phyloP scores from a whole-genome alignment of 2,888 invertebrate species.

The Tanypteryx hageni region DNA sequence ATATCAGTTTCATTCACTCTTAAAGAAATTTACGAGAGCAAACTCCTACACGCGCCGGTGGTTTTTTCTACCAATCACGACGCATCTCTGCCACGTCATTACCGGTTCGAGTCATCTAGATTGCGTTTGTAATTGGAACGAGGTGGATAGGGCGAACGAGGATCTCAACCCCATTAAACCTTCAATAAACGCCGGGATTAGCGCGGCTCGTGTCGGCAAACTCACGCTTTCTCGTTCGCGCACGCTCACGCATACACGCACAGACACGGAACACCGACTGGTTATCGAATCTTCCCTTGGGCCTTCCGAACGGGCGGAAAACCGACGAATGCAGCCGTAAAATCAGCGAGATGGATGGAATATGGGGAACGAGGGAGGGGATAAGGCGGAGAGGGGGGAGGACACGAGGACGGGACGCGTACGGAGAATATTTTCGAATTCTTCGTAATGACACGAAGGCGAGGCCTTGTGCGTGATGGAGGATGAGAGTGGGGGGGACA shows the following conservation, averaged over 20 bases:
- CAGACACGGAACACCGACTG: constrained; percentile 3
- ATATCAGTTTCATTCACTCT: no score
- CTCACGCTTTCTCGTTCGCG: background rate
- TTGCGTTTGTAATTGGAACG: constrained; percentile 32
- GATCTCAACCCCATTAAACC: constrained; percentile 27
- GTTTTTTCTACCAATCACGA: constrained; percentile 1
- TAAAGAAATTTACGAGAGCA: no score
- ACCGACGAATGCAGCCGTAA: constrained; percentile 3
- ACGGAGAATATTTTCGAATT: background rate
- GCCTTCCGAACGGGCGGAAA: background rate
- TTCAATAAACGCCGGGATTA: constrained; percentile 32
- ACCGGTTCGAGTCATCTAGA: constrained; percentile 9
- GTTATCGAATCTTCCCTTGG: constrained; percentile 23
- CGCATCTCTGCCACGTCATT: background rate
- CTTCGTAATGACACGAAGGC: background rate
- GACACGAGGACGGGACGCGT: background rate
- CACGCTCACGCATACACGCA: background rate
- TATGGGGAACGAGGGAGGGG: background rate
- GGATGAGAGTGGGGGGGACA: background rate
- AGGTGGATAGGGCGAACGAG: background rate
- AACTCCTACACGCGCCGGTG: background rate
- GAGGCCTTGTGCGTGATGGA: background rate
- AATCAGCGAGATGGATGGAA: constrained; percentile 11
- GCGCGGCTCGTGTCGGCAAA: constrained; percentile 12
- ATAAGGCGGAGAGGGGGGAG: background rate